Base-by-base conservation (phyloP, 2,888 invertebrate genomes). In the Nymphalis polychloros region DNA sequence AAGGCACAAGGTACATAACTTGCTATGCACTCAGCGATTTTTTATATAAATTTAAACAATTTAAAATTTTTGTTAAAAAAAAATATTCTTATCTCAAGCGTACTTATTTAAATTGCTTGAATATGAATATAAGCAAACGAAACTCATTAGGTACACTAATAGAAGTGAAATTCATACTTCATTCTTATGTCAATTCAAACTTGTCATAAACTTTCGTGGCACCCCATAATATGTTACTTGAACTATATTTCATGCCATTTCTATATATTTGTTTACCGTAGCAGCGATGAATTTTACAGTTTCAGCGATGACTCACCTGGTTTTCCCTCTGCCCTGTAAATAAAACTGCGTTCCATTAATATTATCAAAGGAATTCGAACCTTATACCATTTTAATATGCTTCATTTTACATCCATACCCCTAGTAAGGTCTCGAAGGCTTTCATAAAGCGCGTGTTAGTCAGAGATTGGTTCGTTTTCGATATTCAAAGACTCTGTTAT, bases 281-380 rank as follows among this genome's bases (percentile, higher is more conserved):
- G 23, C 23, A 20, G 23, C 67, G 70, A 70, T 70, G 70, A 68
- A 68, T 55, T 68, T 67, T 70, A 70, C 73, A 63, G 63, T 60
- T 70, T 68, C 70, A 70, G 57, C n/a, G 50, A 68, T 75, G 75
- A 75, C 55, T 75, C 72, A 75, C 63, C 20, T 35, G 73, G 75
- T 63, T 73, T 75, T 75, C 66, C 74, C 75, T 60, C 59, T 64
- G 68, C 41, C 69, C 67, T 55, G 68, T 70, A 67, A 72, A 73
- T 71, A 70, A 70, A 70, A 70, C 59, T 23, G 31, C 53, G 53
- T 46, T 47, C 19, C 49, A 59, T 47, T 49, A 41, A n/a, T 27
- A n/a, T 23, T 13, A 6, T 5, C 50, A 41, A 41, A 53, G 27
- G 20, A 71, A 52, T 52, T 47, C 20, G 55, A 20, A 27, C 70